phyloP scores from a whole-genome alignment of 64 coral and sea anemone genomes.

The Hydrozoanthus tunicans region DNA sequence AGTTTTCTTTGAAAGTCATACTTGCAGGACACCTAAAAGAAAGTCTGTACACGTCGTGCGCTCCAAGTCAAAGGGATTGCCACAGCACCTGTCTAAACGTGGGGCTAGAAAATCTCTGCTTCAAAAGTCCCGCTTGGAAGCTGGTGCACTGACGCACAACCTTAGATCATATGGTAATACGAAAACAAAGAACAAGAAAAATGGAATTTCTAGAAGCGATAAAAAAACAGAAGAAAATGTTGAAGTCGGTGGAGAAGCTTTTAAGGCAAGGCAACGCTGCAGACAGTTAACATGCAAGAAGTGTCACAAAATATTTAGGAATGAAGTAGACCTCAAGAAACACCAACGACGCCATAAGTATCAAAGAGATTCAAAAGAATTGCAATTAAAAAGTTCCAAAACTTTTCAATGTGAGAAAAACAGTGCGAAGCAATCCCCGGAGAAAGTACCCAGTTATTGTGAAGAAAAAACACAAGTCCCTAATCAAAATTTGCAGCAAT shows the following conservation, averaged over 20 bases:
- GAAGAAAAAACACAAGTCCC: neutral
- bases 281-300: neutral
- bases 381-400: slow-evolving; percentile 2
- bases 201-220: neutral
- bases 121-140: slow-evolving; percentile 42
- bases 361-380: slow-evolving; percentile 6
- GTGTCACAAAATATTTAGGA: neutral
- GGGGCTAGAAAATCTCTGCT: slow-evolving; percentile 6
- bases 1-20: slow-evolving; percentile 12
- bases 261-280: neutral
- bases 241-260: neutral
- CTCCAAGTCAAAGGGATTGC: slow-evolving; percentile 1
- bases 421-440: no score
- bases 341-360: neutral
- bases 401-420: neutral
- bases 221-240: neutral
- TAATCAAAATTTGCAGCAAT: neutral
- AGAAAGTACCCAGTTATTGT: neutral
- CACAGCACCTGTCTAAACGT: neutral
- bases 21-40: neutral
- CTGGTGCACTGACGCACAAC: slow-evolving; percentile 43
- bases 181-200: neutral
- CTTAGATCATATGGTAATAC: slow-evolving; percentile 22
- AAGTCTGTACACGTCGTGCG: neutral
- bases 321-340: neutral